Evolutionary conservation across 1,140 invertebrate genomes (phyloP).

Genomic region (Philopotamus ludificatus): DNA sequence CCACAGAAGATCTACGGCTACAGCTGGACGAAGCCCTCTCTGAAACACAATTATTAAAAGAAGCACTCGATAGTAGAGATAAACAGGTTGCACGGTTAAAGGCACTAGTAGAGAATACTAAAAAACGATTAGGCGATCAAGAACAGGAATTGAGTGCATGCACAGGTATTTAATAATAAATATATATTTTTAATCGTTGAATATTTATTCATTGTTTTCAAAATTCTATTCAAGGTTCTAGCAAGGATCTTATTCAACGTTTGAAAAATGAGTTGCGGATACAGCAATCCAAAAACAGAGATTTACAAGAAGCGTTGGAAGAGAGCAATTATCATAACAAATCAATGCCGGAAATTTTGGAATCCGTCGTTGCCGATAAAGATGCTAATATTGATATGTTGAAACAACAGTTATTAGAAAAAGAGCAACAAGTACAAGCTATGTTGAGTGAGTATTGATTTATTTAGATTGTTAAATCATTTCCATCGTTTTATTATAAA

Average conservation of each 20-base stretch:
- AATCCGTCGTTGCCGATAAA: slow-evolving; percentile 65
- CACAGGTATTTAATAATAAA: slow-evolving; percentile 42
- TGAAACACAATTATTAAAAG: slow-evolving; percentile 58
- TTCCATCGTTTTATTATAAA: neutral
- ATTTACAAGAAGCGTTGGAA: slow-evolving; percentile 55
- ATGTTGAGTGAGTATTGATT: slow-evolving; percentile 30
- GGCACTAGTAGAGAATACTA: slow-evolving; percentile 49
- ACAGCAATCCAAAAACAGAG: slow-evolving; percentile 56
- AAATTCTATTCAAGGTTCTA: slow-evolving; percentile 26
- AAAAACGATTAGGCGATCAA: slow-evolving; percentile 52
- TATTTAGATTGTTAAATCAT: slow-evolving; percentile 1
- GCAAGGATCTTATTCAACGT: slow-evolving; percentile 55
- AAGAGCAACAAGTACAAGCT: slow-evolving; percentile 51
- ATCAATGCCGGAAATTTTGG: slow-evolving; percentile 59
- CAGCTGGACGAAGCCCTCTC: slow-evolving; percentile 64
- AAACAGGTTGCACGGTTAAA: slow-evolving; percentile 58
- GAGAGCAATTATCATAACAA: slow-evolving; percentile 39
- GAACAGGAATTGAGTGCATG: slow-evolving; percentile 57
- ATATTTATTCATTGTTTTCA: neutral
- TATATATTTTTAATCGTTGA: neutral
- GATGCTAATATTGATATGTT: slow-evolving; percentile 67
- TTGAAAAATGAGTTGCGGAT: slow-evolving; percentile 58
- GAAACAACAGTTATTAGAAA: slow-evolving; percentile 55
- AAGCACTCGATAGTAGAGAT: slow-evolving; percentile 59
- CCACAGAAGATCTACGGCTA: slow-evolving; percentile 64